phyloP scores from a whole-genome alignment of 1,140 invertebrate species.

The Lepeophtheirus salmonis region DNA sequence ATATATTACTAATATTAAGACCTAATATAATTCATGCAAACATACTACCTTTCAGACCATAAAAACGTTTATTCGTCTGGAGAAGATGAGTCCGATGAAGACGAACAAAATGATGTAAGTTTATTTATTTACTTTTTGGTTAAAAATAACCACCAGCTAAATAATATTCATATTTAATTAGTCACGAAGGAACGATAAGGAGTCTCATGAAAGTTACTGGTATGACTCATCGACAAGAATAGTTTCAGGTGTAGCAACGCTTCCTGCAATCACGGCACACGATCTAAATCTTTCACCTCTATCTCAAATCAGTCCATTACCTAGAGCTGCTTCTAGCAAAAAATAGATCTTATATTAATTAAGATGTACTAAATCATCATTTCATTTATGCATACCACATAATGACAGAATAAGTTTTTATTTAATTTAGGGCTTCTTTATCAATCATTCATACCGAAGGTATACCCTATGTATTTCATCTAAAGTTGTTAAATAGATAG shows the following conservation, averaged over 20 bases:
- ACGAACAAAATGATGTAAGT: conserved; percentile 3
- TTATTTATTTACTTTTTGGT: no score
- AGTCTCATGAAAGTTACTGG: background rate
- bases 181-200: background rate
- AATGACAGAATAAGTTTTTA: no score
- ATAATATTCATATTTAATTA: no score
- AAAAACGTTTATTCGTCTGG: conserved; percentile 14
- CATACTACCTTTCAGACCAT: conserved; percentile 13
- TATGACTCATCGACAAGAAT: background rate
- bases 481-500: no score
- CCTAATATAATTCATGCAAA: no score
- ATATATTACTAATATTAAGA: no score
- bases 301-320: background rate
- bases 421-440: no score
- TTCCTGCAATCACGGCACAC: background rate
- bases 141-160: no score
- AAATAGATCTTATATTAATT: background rate
- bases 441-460: no score
- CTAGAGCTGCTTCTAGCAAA: background rate
- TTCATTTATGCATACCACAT: no score
- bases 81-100: conserved; percentile 19
- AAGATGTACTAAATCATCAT: no score
- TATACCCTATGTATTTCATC: no score
- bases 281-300: background rate
- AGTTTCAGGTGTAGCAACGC: background rate